Evolutionary conservation across 2,113 vertebrate genomes (phyloP), one percentile per base, ranked within the genome.

Genomic region (Leptocoma aspasia): DNA sequence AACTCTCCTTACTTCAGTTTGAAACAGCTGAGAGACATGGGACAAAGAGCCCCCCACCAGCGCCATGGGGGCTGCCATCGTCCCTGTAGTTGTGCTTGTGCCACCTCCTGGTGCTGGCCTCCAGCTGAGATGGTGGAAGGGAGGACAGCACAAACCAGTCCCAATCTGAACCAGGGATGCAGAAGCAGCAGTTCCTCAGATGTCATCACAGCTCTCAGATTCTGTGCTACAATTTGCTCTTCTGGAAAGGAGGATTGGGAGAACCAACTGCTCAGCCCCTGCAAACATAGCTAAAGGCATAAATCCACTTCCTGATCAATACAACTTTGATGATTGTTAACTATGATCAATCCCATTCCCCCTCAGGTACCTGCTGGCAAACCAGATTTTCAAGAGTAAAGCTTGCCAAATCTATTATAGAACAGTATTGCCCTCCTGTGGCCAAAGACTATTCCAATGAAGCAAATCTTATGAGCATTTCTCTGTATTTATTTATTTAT

Each of bases 401-500:
- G 41, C 47, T 39, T 35, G 28, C 64, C 60, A 86, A 26, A 78
- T 78, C 83, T 96, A 71, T 71, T 89, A 71, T 3, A 64, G 96
- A 90, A 92, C 94, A 84, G 96, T 94, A 96, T 61, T 97, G 96
- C 96, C 96, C 96, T 90, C 96, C 76, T 95, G 96, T 96, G 96
- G 96, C 65, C 88, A 83, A 78, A 89, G 28, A 44, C 71, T 41
- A 49, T 81, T 77, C 71, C 59, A 68, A 92, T 90, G 24, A 88
- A 91, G 56, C 0, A 0, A 70, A 30, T 33, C 8, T 45, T 53
- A 9, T 0, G 15, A 90, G 19, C 9, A 6, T 28, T 89, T 39
- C 15, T 18, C 21, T 44, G 77, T 41, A 39, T 54, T 79, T 30
- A 10, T 45, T 89, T 81, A 8, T 18, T 23, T 35, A 7, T 59